These are phyloP conservation scores for Aphelenchoides besseyi DNA, from an alignment of 1,140 invertebrate genomes.

Conservation along the genomic window DNA sequence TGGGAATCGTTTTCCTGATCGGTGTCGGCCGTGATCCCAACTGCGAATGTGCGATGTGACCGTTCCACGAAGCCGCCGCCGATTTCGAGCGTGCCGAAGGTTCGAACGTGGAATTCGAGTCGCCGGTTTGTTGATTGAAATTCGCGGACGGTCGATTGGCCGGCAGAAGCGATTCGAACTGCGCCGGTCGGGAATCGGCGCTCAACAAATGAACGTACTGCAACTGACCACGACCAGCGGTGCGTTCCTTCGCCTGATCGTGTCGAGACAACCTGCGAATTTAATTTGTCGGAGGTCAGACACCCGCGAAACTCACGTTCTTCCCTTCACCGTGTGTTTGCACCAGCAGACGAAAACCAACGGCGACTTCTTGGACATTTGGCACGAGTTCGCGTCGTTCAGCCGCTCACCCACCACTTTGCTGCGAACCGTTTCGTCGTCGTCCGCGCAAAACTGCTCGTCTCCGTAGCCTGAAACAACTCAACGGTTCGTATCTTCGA, in stretches of 20 bases:
- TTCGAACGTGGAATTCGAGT: neutral
- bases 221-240: neutral
- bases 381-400: neutral
- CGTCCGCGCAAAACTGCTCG: neutral
- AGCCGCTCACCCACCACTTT: neutral
- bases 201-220: neutral
- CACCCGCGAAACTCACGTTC: neutral
- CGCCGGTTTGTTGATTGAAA: neutral
- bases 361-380: neutral
- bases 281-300: neutral
- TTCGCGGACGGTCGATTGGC: neutral
- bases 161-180: neutral
- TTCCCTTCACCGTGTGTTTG: neutral
- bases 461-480: neutral
- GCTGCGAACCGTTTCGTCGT: neutral
- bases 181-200: neutral
- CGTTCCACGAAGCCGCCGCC: neutral
- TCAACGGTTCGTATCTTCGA: too few species aligned
- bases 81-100: neutral
- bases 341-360: conserved; percentile 1
- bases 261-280: neutral
- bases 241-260: conserved; percentile 6
- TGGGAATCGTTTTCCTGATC: neutral
- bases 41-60: neutral
- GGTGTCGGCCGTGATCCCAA: neutral